Base-by-base conservation (phyloP, 2,888 invertebrate genomes). In the Scelioninae gen. 1 region DNA sequence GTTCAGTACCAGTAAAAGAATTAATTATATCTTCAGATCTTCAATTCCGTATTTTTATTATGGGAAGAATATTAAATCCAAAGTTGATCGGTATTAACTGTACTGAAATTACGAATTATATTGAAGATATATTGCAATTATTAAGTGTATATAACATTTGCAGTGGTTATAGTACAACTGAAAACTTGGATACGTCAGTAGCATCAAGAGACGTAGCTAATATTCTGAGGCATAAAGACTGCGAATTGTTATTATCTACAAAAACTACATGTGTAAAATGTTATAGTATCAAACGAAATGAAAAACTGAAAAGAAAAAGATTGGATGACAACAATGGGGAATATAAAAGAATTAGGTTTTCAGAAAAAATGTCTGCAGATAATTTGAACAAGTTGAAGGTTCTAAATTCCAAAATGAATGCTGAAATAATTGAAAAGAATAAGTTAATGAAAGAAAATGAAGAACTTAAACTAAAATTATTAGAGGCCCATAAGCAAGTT, bases 251-350 rank as follows among this genome's bases (percentile, higher is more conserved):
- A n/a, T 38, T 74, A 45, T 15, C 23, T 9, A 63, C 43, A n/a
- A 62, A 55, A 60, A n/a, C 0, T 2, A 74, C 53, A 9, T 74
- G 72, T 32, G 10, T 0, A 0, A 74, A 74, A 63, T 74, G 72
- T 55, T n/a, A 2, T 3, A 55, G n/a, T 43, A 16, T 74, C n/a
- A 74, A 10, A 5, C 16, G 72, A 23, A 63, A 55, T 32, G 51
- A 60, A 6, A 60, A 53, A 32, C 10, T 32, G 7, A 63, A 74
- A 55, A 0, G n/a, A 5, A 5, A 74, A 43, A 49, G 60, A 9
- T 6, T 32, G n/a, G 23, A 74, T 9, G 32, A 74, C 7, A 47
- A 34, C 40, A 11, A 32, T 29, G 65, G 56, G 0, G 23, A 10
- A 8, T 56, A 38, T 10, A 65, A 75, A 56, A 40, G 65, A 15